Conservation (phyloP, 2,888 invertebrate genomes). For the Mythimna albipuncta region DNA sequence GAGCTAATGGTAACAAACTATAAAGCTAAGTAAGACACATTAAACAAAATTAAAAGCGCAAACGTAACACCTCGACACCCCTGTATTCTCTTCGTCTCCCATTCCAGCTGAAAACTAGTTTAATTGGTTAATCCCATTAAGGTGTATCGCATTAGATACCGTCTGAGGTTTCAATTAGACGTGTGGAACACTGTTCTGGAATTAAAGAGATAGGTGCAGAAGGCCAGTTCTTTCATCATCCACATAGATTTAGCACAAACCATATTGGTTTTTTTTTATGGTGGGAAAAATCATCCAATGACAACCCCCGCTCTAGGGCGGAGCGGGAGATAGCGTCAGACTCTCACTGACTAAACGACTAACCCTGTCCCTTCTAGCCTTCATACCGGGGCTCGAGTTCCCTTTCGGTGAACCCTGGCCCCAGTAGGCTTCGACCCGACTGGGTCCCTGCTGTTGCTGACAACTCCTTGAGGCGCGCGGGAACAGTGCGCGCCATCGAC, state of each 20-base stretch:
- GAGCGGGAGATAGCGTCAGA: too few relatives aligned
- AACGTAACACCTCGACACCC: constrained; percentile 23
- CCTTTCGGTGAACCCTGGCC: too few relatives aligned
- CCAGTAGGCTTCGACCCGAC: too few relatives aligned
- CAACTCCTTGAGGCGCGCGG: too few relatives aligned
- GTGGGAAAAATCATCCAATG: too few relatives aligned
- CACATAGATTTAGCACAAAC: background rate
- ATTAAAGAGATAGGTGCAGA: constrained; percentile 7
- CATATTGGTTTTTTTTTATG: too few relatives aligned
- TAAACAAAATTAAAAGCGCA: constrained; percentile 49
- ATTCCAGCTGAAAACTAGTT: constrained; percentile 55
- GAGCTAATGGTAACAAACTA: constrained; percentile 18
- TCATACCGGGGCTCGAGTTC: too few relatives aligned
- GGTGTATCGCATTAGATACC: constrained; percentile 52
- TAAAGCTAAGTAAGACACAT: constrained; percentile 13
- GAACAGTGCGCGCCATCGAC: too few relatives aligned
- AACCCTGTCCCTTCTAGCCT: too few relatives aligned
- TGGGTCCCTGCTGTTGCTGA: too few relatives aligned
- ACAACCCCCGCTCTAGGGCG: too few relatives aligned
- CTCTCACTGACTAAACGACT: too few relatives aligned
- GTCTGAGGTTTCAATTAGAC: constrained; percentile 60
- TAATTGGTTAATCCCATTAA: constrained; percentile 61
- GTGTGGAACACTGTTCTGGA: constrained; percentile 17
- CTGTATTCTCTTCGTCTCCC: constrained; percentile 26
- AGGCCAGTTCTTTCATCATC: background rate